A percentile compares a stretch with the other conserved stretches of the same genome.
These are phyloP conservation scores for Cyphomyrus plagiostoma DNA, from an alignment of 2,113 vertebrate genomes.

Conservation along the genomic window DNA sequence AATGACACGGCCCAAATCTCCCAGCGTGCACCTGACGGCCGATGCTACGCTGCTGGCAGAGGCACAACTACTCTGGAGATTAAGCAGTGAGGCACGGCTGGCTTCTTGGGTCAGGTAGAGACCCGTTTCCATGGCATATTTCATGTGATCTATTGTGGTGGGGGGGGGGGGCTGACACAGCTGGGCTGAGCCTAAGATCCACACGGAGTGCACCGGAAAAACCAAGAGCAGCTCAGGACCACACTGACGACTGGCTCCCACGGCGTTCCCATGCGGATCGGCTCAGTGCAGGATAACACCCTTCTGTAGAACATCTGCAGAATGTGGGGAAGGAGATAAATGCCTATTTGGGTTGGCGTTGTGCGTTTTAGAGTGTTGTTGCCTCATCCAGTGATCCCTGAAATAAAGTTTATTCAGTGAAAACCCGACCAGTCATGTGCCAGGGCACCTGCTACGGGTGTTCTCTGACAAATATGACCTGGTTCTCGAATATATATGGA, in stretches of 20 bases:
- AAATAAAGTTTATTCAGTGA: background rate
- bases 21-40: background rate
- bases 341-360: background rate
- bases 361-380: background rate
- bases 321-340: background rate
- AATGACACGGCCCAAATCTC: background rate
- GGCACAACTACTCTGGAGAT: background rate
- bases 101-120: background rate
- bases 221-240: background rate
- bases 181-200: background rate
- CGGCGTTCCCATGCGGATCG: background rate
- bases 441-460: background rate
- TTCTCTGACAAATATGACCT: background rate
- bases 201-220: background rate
- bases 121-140: background rate
- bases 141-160: background rate
- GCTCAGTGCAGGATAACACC: background rate
- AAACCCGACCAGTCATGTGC: background rate
- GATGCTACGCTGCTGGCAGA: background rate
- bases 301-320: background rate
- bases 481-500: background rate
- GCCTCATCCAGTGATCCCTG: background rate
- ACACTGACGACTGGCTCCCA: background rate
- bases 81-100: background rate
- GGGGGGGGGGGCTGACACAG: background rate